These are phyloP conservation scores for Eristalis arbustorum DNA, from an alignment of 2,888 invertebrate species.

Conservation along the genomic window DNA sequence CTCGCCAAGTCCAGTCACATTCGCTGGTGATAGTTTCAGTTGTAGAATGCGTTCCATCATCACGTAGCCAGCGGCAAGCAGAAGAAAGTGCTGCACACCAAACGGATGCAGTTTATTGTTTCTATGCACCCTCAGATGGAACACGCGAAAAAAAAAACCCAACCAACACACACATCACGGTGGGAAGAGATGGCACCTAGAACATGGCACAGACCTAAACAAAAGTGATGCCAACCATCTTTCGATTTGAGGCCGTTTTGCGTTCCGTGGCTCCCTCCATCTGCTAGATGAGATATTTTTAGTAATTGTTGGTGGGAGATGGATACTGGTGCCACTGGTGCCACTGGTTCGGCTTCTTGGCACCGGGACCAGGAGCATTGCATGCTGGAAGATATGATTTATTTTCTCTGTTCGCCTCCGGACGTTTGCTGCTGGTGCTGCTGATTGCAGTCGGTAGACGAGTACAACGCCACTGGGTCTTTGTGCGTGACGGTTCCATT, in stretches of 20 bases:
- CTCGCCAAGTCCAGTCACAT: slow-evolving; percentile 29
- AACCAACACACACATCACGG: not conserved
- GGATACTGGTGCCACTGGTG: slow-evolving; percentile 47
- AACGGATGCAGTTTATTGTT: slow-evolving; percentile 67
- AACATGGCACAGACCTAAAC: slow-evolving; percentile 27
- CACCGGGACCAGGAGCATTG: slow-evolving; percentile 45
- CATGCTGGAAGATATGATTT: slow-evolving; percentile 66
- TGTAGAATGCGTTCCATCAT: slow-evolving; percentile 26
- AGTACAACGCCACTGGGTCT: slow-evolving; percentile 28
- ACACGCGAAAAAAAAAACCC: slow-evolving; percentile 50
- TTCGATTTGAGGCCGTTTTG: slow-evolving; percentile 37
- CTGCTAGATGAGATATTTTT: slow-evolving; percentile 58
- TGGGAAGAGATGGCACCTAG: not conserved
- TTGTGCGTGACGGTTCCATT: slow-evolving; percentile 71
- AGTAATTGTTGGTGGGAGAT: slow-evolving; percentile 68
- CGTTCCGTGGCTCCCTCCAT: not conserved
- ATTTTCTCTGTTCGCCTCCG: slow-evolving; percentile 57
- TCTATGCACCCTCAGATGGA: slow-evolving; percentile 39
- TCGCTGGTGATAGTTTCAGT: not conserved
- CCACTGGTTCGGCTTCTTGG: slow-evolving; percentile 52
- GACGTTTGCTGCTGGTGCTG: slow-evolving; percentile 28
- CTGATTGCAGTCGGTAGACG: slow-evolving; percentile 43
- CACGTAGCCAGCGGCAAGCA: slow-evolving; percentile 33
- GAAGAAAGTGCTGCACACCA: slow-evolving; percentile 42
- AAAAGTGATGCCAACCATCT: slow-evolving; percentile 53